Conservation (phyloP, 2,797 vertebrate genomes). For the Gobio occitaniae region DNA sequence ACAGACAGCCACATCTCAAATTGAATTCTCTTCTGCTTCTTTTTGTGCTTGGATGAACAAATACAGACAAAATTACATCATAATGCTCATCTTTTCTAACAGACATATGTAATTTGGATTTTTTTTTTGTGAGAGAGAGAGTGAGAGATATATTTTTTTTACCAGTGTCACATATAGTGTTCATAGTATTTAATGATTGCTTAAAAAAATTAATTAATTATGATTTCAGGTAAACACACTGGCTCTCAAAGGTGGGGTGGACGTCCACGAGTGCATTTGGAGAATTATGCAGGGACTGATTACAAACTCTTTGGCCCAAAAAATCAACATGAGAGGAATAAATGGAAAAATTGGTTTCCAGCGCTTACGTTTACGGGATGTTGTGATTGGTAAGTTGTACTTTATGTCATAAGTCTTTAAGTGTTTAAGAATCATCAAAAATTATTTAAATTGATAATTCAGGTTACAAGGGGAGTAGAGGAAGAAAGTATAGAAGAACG, state of each 20-base stretch:
- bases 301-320: not conserved
- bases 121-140: not conserved
- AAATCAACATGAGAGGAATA: slow-evolving; percentile 23
- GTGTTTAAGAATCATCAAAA: not conserved
- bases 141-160: no score
- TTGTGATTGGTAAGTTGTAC: slow-evolving; percentile 17
- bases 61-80: no score
- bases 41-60: not conserved
- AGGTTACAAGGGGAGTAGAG: not conserved
- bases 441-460: not conserved
- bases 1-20: no score
- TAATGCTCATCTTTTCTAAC: not conserved
- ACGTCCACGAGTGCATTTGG: not conserved
- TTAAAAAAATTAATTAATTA: not conserved
- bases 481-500: not conserved
- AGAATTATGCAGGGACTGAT: slow-evolving; percentile 27
- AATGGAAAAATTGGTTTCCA: slow-evolving; percentile 27
- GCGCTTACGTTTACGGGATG: not conserved
- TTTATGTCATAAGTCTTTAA: slow-evolving; percentile 1
- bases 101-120: not conserved
- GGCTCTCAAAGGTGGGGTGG: slow-evolving; percentile 22
- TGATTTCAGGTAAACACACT: slow-evolving; percentile 20
- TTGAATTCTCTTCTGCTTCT: not conserved
- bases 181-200: not conserved
- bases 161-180: not conserved